Evolutionary conservation across 2,888 invertebrate species (phyloP).

Genomic region (Drosophila anomalata): DNA sequence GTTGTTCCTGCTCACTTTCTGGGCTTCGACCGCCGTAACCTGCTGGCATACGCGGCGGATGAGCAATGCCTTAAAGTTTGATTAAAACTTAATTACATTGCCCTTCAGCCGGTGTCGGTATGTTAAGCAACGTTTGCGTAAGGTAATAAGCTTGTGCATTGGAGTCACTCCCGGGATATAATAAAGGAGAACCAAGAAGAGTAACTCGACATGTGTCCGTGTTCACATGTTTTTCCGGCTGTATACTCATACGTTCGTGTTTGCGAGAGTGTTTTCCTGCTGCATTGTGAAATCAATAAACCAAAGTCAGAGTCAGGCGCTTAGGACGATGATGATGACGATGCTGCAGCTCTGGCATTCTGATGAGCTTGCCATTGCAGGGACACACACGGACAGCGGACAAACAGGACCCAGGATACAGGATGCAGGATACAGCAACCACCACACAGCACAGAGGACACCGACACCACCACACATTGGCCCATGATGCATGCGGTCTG

Average conservation of each 20-base stretch:
- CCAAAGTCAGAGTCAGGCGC: slow-evolving; percentile 48
- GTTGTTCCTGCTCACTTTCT: slow-evolving; percentile 19
- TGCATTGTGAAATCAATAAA: slow-evolving; percentile 57
- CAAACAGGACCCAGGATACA: slow-evolving; percentile 1
- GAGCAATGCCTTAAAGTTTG: slow-evolving; percentile 67
- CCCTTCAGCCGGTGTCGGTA: slow-evolving; percentile 15
- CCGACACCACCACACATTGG: slow-evolving; percentile 14
- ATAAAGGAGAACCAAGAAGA: slow-evolving; percentile 18
- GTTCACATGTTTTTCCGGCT: slow-evolving; percentile 31
- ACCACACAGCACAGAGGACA: background rate
- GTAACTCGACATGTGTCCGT: slow-evolving; percentile 36
- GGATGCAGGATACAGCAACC: background rate
- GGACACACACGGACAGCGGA: slow-evolving; percentile 10
- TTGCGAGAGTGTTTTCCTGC: slow-evolving; percentile 20
- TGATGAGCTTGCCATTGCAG: slow-evolving; percentile 46
- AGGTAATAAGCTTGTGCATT: slow-evolving; percentile 51
- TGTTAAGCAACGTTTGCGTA: slow-evolving; percentile 44
- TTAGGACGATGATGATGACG: slow-evolving; percentile 31
- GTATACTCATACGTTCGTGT: slow-evolving; percentile 1
- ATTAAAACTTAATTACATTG: slow-evolving; percentile 65
- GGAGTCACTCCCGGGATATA: slow-evolving; percentile 28
- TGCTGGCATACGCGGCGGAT: slow-evolving; percentile 43
- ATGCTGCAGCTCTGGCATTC: slow-evolving; percentile 41
- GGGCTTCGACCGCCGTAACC: slow-evolving; percentile 11
- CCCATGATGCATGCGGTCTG: slow-evolving; percentile 39